Base-by-base conservation (phyloP, 2,113 vertebrate genomes). In the Galbula dea region DNA sequence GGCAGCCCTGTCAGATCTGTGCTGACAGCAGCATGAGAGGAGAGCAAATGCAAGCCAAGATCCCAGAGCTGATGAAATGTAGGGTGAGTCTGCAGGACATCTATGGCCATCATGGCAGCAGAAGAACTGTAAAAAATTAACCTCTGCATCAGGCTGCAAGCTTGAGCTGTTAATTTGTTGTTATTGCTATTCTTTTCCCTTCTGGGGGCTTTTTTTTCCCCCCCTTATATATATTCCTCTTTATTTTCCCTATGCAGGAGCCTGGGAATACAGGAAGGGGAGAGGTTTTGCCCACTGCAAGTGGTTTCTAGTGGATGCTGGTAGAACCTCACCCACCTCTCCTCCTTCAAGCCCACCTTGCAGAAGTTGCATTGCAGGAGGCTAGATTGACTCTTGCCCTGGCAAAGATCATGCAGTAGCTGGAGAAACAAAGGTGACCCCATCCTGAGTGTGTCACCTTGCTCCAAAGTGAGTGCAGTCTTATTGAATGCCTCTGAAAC, bases 401-500 rank as follows among this genome's bases (percentile, higher is more conserved):
- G 71, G 59, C 57, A 48, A 48, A 75, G 45, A 66, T 81, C 67
- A 32, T 1, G 0, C 46, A 71, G 89, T 65, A 93, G 75, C 65
- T n/a, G 43, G 61, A 83, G 80, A 83, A 94, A 95, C 63, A 71
- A 92, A 95, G 94, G 92, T 77, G 79, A 86, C 62, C 73, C 41
- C 75, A 95, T 73, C 62, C 57, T 5, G 39, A 51, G 55, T 18
- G 65, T 95, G 97, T 97, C 96, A 97, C 96, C 94, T 97, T 95
- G 93, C 71, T 94, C 82, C 51, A 93, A 87, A 93, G 83, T 93
- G 91, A 88, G 77, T 71, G 90, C 86, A 51, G 71, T 43, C 62
- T 88, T 96, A 96, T 95, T 96, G 96, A 95, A 97, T 96, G 81
- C 41, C 27, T 95, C 91, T 69, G 11, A 79, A 93, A 49, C 49